Conservation (phyloP, 2,797 vertebrate species). For the Thamnophis elegans region DNA sequence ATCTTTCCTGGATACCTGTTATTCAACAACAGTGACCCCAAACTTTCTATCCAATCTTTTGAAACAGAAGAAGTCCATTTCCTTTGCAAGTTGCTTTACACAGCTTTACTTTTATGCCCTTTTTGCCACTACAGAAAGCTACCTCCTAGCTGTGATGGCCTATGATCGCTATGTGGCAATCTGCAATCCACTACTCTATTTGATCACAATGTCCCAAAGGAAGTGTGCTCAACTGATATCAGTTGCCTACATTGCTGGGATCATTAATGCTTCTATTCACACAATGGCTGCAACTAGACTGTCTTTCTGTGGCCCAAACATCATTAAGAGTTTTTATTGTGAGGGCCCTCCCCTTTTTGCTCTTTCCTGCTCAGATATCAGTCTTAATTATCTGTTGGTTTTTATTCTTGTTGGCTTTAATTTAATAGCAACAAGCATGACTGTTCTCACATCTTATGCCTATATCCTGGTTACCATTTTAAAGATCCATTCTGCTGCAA, state of each 20-base stretch:
- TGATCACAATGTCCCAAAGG: neutral
- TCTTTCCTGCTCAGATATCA: constrained; percentile 7
- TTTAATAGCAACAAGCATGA: neutral
- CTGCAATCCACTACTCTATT: constrained; percentile 5
- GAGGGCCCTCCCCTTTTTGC: neutral
- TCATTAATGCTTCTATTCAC: neutral
- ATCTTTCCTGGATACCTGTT: constrained; percentile 57
- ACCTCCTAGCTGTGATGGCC: constrained; percentile 12
- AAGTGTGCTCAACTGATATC: neutral
- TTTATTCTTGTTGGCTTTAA: neutral
- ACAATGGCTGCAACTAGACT: neutral
- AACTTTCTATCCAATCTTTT: constrained; percentile 41
- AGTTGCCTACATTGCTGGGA: neutral
- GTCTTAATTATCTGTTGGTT: neutral
- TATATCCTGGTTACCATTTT: constrained; percentile 14
- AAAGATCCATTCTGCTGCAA: neutral
- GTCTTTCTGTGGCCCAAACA: constrained; percentile 4
- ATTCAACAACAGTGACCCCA: constrained; percentile 51
- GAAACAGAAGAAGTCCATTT: neutral
- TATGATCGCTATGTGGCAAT: constrained; percentile 18
- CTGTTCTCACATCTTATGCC: constrained; percentile 19
- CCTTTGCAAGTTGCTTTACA: neutral
- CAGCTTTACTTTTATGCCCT: neutral
- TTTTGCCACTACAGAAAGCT: constrained; percentile 2
- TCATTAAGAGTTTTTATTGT: constrained; percentile 19